phyloP scores from a whole-genome alignment of 2,797 vertebrate genomes.

The Poecilia gillii region DNA sequence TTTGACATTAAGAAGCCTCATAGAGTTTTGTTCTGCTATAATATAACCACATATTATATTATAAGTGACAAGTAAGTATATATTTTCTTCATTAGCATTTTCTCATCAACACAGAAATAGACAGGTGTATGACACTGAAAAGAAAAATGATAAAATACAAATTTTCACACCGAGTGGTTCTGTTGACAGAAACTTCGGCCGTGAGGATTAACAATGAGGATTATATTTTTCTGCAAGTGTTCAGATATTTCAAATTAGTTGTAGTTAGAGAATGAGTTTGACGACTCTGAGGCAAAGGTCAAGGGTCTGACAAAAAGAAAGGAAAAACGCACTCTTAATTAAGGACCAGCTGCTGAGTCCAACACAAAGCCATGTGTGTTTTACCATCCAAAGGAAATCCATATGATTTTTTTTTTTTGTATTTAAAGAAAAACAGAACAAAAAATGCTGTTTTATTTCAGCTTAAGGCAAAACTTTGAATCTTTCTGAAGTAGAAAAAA shows the following conservation, averaged over 20 bases:
- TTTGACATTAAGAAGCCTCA: not conserved
- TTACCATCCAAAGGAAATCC: not conserved
- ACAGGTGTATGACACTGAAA: not conserved
- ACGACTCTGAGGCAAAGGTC: slow-evolving; percentile 6
- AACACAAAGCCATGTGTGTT: not conserved
- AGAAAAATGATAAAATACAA: not conserved
- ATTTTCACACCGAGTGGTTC: not conserved
- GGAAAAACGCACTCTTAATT: not conserved
- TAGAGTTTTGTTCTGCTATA: not conserved
- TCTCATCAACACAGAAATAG: not conserved
- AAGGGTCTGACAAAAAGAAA: slow-evolving; percentile 1
- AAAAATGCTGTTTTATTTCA: not conserved
- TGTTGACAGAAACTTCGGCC: not conserved
- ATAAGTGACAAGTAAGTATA: not conserved
- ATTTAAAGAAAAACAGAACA: not conserved
- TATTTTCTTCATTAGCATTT: not conserved
- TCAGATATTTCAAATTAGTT: slow-evolving; percentile 8
- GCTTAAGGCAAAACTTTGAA: not conserved
- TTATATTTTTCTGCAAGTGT: slow-evolving; percentile 1
- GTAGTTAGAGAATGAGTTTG: slow-evolving; percentile 2
- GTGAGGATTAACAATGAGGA: not conserved
- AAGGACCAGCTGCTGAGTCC: slow-evolving; percentile 1
- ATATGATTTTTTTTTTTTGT: too few species aligned
- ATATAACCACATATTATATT: not conserved
- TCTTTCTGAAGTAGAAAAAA: not conserved